Evolutionary conservation across 92 coral and sea anemone species (phyloP), one percentile per base, ranked within the genome.

Genomic region (Actinostola sp.): DNA sequence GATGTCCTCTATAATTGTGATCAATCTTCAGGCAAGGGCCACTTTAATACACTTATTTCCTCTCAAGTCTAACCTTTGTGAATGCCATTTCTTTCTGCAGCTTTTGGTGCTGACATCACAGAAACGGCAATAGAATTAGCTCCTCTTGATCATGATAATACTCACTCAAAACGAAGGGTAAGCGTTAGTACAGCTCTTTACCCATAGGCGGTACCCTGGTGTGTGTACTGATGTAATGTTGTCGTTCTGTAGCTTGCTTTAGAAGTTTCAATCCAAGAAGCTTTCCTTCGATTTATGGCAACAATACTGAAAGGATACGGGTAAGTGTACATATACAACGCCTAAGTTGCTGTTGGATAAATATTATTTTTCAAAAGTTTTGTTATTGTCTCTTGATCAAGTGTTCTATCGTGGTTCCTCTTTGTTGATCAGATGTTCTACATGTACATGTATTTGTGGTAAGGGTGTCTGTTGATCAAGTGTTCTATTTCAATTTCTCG

Each of bases 71-170:
- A n/a, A n/a, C n/a, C n/a, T n/a, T n/a, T n/a, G n/a, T 61, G 34
- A 15, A 31, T n/a, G 14, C 16, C n/a, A 32, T 28, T 16, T 72
- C 19, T 24, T 24, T 27, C 35, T 32, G 10, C 75, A 88, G 93
- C 87, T 0, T 72, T 69, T 74, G 96, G 86, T 1, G 66, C 67
- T 21, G 96, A 90, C 58, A 82, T 89, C 8, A 63, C 88, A 9
- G 96, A 90, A 48, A 82, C 96, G 34, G 98, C 98, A 15, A 90
- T 93, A 35, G 97, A 93, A 61, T 80, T 93, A 3, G 98, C 98
- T 20, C 98, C 98, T 1, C 82, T 93, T 46, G 98, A 93, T 48
- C 93, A 93, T 71, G 98, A 93, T 50, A 70, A 89, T 26, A 78
- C 98, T 8, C 80, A 77, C 28, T 92, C 98, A 3, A 88, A 89